Conservation (phyloP, 2,888 invertebrate genomes). For the Meghimatium bilineatum region DNA sequence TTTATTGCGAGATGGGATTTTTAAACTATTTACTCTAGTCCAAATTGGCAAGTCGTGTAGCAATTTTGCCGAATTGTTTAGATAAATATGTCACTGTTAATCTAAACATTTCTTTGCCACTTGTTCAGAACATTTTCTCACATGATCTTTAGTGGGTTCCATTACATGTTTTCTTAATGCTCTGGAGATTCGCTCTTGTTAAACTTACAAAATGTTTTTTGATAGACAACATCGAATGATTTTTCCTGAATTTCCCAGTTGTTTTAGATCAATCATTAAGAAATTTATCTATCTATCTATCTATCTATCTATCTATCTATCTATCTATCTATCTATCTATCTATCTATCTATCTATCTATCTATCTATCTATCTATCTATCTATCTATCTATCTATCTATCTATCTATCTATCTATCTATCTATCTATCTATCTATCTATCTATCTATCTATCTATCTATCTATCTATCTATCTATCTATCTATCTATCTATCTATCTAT, state of each 20-base stretch:
- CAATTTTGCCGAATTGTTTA: not conserved
- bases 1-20: not conserved
- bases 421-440: too few relatives aligned
- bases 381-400: too few relatives aligned
- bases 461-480: too few relatives aligned
- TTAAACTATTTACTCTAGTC: not conserved
- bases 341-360: constrained; percentile 27
- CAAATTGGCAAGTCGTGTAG: not conserved
- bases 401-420: not conserved
- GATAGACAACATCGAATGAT: not conserved
- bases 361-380: too few relatives aligned
- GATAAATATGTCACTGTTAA: not conserved
- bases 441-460: too few relatives aligned
- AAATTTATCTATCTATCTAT: too few relatives aligned
- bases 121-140: not conserved
- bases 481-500: too few relatives aligned
- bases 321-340: constrained; percentile 24
- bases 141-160: not conserved
- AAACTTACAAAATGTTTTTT: not conserved
- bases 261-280: not conserved
- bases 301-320: constrained; percentile 12
- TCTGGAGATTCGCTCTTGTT: too few relatives aligned
- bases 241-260: not conserved
- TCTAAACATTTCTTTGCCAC: not conserved
- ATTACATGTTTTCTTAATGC: not conserved